Base-by-base conservation (phyloP, 2,888 invertebrate genomes). In the Auanema sp. region DNA sequence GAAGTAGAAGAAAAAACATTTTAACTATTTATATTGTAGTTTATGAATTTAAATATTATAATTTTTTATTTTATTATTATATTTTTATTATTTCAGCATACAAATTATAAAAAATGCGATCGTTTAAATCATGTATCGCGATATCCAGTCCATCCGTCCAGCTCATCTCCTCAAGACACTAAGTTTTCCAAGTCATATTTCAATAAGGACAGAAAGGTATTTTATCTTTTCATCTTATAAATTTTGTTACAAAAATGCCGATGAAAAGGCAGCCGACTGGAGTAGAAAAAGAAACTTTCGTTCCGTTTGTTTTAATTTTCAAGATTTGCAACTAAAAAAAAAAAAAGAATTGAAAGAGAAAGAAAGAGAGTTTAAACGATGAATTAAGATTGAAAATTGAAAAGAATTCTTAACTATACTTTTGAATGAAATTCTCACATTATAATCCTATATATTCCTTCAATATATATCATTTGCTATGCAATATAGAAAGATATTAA, bases 191-290 rank as follows among this genome's bases (percentile, higher is more conserved):
- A 80, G 69, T 73, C 77, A 57, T 83, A 83, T 71, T 75, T 80
- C 72, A 83, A 83, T 73, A 83, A 83, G 70, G 81, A 83, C 72
- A 79, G 83, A 71, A 81, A 83, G 80, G 78, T 82, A n/a, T 40
- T 55, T 55, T 40, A n/a, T 14, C 25, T 40, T 55, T 55, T 33
- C 8, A 5, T 33, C 33, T 33, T n/a, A n/a, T n/a, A n/a, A n/a
- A n/a, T n/a, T n/a, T n/a, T n/a, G n/a, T n/a, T n/a, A n/a, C n/a
- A n/a, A n/a, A n/a, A n/a, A n/a, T n/a, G n/a, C n/a, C n/a, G n/a
- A n/a, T n/a, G 8, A 33, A 33, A 33, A 40, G 8, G 6, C n/a
- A 41, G 47, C 11, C 47, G 18, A 21, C 21, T 43, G 14, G n/a
- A n/a, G 47, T 23, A 21, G 16, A 8, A 11, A 21, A 8, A 18